phyloP scores from a whole-genome alignment of 1,140 invertebrate genomes.

The Gryllus bimaculatus region DNA sequence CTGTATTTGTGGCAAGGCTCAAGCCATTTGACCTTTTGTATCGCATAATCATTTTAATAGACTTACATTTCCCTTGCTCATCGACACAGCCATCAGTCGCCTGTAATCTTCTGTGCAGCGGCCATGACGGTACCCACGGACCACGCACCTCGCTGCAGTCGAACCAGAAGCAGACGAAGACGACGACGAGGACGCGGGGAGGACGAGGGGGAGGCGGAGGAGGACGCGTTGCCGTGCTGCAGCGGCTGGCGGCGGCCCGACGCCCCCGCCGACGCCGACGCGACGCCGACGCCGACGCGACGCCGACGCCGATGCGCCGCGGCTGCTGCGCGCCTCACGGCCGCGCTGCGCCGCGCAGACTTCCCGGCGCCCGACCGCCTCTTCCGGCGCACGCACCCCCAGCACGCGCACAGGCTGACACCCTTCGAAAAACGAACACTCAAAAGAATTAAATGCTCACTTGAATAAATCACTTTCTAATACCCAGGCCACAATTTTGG shows the following conservation, averaged over 20 bases:
- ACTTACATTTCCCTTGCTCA: too few species aligned
- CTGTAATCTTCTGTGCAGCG: not conserved
- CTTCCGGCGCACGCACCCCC: too few species aligned
- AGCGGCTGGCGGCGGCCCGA: not conserved
- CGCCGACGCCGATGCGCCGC: not conserved
- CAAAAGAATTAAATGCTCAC: too few species aligned
- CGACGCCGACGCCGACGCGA: not conserved
- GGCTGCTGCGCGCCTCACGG: not conserved
- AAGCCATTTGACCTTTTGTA: too few species aligned
- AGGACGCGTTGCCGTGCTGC: not conserved
- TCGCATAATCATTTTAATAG: too few species aligned
- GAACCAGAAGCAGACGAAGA: not conserved
- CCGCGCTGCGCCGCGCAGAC: not conserved
- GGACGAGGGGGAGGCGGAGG: too few species aligned
- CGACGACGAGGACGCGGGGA: not conserved
- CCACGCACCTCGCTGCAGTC: not conserved
- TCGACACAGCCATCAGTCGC: too few species aligned
- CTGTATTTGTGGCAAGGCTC: too few species aligned
- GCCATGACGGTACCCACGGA: not conserved
- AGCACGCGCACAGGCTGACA: too few species aligned
- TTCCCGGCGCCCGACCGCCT: not conserved
- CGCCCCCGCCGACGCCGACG: not conserved
- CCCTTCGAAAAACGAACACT: too few species aligned
- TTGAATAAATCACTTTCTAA: too few species aligned
- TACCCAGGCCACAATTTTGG: too few species aligned